Evolutionary conservation across 2,888 invertebrate species (phyloP), one percentile per base, ranked within the genome.

Genomic region (Meta bourneti): DNA sequence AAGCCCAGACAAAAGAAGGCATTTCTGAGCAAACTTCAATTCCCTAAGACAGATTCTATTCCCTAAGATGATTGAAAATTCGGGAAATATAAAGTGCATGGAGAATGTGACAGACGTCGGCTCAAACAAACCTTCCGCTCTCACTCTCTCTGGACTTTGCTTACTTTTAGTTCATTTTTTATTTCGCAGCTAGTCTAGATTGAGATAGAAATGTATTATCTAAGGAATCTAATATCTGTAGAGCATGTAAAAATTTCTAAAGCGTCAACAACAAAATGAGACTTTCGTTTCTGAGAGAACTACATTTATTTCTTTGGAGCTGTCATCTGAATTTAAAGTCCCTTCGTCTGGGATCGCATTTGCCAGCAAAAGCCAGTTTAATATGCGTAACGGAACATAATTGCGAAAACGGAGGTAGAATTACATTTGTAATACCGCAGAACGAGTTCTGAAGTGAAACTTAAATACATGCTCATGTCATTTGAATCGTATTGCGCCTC

Each of bases 151-250:
- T 7, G 7, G n/a, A 13, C 9, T 75, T 61, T 83, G 34, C 7
- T 19, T 51, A 54, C 19, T 19, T 48, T 34, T 54, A 19, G 51
- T 51, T 86, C 51, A 19, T 51, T 13, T n/a, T 34, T 48, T 75
- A 20, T 69, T 78, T 61, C 77, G 51, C n/a, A 54, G 78, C 77
- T 1, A 0, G 52, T 72, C 7, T 71, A 72, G 52, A 75, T 75
- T 75, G 78, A 70, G 72, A 54, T 9, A 54, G 80, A 52, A 80
- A 81, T 81, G 75, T 16, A 88, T 88, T 88, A 81, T 75, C 74
- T 51, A 19, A 11, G 69, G 74, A 81, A 88, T 88, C 69, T 81
- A 88, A 88, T 88, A 88, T 88, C 72, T 79, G 49, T 75, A 69
- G 78, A 78, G 61, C 81, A 69, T 75, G 81, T 48, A 88, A 81